phyloP scores from a whole-genome alignment of 2,113 vertebrate species.

The Petrocephalus zakoni region DNA sequence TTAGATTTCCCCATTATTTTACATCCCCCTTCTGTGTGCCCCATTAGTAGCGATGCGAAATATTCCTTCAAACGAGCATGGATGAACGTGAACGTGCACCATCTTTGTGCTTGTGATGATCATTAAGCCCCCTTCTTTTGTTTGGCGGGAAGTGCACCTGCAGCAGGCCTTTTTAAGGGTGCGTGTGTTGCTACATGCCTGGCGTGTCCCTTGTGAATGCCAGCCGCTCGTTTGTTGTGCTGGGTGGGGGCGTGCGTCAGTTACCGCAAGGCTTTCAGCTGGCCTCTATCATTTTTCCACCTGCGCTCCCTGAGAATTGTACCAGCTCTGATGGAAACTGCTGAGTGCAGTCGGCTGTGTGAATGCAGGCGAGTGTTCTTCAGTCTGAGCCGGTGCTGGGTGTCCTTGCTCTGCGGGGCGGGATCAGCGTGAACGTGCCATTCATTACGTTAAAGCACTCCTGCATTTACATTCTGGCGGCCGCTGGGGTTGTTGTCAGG shows the following conservation, averaged over 20 bases:
- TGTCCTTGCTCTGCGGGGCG: neutral
- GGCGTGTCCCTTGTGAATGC: neutral
- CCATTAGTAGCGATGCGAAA: neutral
- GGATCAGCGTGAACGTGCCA: neutral
- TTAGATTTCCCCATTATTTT: neutral
- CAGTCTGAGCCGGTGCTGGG: neutral
- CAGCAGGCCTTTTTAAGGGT: neutral
- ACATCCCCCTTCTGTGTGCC: neutral
- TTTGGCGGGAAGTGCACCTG: neutral
- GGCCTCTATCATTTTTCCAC: neutral
- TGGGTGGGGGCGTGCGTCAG: neutral
- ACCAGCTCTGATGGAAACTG: neutral
- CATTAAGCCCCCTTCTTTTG: neutral
- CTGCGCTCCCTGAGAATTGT: neutral
- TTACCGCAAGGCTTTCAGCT: no score
- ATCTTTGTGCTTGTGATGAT: neutral
- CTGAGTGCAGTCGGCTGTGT: neutral
- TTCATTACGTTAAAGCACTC: neutral
- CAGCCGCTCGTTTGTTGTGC: neutral
- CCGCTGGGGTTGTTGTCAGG: neutral
- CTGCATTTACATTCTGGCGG: neutral
- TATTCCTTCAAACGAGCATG: neutral
- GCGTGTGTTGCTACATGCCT: neutral
- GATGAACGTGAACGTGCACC: neutral
- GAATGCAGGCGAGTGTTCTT: neutral